A percentile compares a stretch with the other conserved stretches of the same genome.
Conservation (phyloP, 2,113 vertebrate species). For the Embiotoca jacksoni region DNA sequence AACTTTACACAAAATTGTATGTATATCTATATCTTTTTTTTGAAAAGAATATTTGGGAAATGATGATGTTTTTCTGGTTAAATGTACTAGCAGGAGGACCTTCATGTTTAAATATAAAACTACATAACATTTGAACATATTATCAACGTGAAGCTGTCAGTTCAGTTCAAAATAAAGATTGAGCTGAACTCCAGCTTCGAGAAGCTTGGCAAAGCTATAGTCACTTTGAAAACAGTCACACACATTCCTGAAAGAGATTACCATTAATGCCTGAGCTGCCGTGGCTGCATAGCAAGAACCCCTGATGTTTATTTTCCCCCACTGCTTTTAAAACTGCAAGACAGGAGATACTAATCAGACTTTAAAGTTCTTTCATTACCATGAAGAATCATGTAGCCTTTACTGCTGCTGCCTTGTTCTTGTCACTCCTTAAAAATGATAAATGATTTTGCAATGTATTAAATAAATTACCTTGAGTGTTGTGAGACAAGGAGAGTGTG, state of each 20-base stretch:
- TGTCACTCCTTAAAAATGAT: conserved; percentile 77
- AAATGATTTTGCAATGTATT: conserved; percentile 73
- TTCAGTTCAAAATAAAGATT: conserved; percentile 18
- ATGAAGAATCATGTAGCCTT: conserved; percentile 57
- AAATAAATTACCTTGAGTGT: conserved; percentile 72
- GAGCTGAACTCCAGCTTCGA: conserved; percentile 27
- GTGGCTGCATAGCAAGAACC: conserved; percentile 54
- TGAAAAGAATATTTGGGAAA: not conserved
- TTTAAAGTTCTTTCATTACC: conserved; percentile 53
- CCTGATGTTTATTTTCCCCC: conserved; percentile 43
- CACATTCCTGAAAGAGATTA: conserved; percentile 54
- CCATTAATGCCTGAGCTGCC: conserved; percentile 49
- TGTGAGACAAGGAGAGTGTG: conserved; percentile 53
- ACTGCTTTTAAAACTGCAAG: conserved; percentile 54
- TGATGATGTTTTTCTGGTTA: not conserved
- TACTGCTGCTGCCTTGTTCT: conserved; percentile 58
- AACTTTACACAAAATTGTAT: not conserved
- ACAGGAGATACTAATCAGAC: conserved; percentile 64
- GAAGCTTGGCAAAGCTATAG: conserved; percentile 32
- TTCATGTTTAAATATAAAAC: not conserved
- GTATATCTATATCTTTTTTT: not conserved
- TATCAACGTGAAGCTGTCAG: conserved; percentile 24
- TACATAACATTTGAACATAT: not conserved
- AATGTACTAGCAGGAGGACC: not conserved
- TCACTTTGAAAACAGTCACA: conserved; percentile 31